Percentiles rank a stretch among this genome's conserved stretches.
Evolutionary conservation across 1,140 invertebrate species (phyloP).

Genomic region (Orussus abietinus): DNA sequence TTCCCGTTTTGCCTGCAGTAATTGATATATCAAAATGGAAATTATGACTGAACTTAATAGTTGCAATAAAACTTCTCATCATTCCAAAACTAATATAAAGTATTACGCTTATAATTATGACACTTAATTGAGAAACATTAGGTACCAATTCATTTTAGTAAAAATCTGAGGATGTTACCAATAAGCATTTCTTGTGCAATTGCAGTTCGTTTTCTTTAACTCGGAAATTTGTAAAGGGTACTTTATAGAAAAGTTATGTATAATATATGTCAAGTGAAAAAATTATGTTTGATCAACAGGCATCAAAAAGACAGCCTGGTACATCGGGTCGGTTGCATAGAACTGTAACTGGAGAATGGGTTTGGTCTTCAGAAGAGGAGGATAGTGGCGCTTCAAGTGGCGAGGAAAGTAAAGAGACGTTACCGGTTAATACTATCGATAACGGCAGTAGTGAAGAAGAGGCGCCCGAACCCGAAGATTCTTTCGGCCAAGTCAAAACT

Average conservation of each 20-base stretch:
- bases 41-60: too few species aligned
- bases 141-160: background rate
- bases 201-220: too few species aligned
- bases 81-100: too few species aligned
- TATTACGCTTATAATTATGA: too few species aligned
- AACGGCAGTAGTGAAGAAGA: slow-evolving; percentile 49
- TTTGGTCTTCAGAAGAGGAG: slow-evolving; percentile 92
- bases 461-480: slow-evolving; percentile 37
- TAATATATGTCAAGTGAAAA: background rate
- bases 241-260: slow-evolving; percentile 1
- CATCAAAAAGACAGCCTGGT: slow-evolving; percentile 79
- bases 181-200: too few species aligned
- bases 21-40: too few species aligned
- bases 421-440: slow-evolving; percentile 49
- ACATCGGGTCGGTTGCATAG: slow-evolving; percentile 88
- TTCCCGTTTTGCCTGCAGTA: too few species aligned
- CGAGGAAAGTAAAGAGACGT: slow-evolving; percentile 51
- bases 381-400: slow-evolving; percentile 56
- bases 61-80: too few species aligned
- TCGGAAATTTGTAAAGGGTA: slow-evolving; percentile 7
- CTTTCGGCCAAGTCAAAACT: slow-evolving; percentile 36
- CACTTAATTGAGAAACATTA: background rate
- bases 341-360: slow-evolving; percentile 95
- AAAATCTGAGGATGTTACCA: background rate
- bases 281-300: slow-evolving; percentile 45